Base-by-base conservation (phyloP, 2,888 invertebrate species). In the Baccha elongata region DNA sequence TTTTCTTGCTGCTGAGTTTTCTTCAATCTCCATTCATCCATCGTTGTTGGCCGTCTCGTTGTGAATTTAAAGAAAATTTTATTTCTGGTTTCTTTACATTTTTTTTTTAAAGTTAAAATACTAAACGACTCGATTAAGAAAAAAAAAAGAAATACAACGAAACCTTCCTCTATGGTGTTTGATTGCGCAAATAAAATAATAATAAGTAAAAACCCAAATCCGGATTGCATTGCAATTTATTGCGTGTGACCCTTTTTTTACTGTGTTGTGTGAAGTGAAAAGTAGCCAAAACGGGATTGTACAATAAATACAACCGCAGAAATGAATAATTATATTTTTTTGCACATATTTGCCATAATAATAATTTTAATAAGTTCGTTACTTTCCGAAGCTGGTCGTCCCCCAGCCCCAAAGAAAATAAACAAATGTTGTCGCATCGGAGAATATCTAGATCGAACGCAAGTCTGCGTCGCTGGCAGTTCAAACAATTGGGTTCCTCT, bases 341-440 rank as follows among this genome's bases (percentile, higher is more conserved):
- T 58, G 5, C 67, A 83, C 60, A 32, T 83, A 42, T 83, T 68
- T 6, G 68, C 72, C 35, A 76, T 62, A 15, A 29, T 83, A 44
- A 50, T 83, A 37, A 64, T 83, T 52, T 35, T 83, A 46, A 64
- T 78, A 17, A 64, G 67, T 65, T 73, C 68, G 17, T 37, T 83
- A 50, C 44, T 78, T 48, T 60, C 83, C 2, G 83, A 83, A 23
- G 83, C 83, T 83, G 83, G 83, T 26, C 83, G 83, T 29, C 86
- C 88, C 8, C 89, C 89, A 50, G 87, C 88, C 19, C 86, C 86
- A 42, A 89, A 91, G 46, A 88, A 86, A 44, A 89, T 93, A 52
- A 90, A 92, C 85, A 92, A 92, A 87, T 94, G 93, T 88, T 93
- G 93, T 87, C 91, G 89, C 23, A 89, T 90, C 78, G 92, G 92